Base-by-base conservation (phyloP, 2,797 vertebrate genomes). In the Anabacerthia variegaticeps region DNA sequence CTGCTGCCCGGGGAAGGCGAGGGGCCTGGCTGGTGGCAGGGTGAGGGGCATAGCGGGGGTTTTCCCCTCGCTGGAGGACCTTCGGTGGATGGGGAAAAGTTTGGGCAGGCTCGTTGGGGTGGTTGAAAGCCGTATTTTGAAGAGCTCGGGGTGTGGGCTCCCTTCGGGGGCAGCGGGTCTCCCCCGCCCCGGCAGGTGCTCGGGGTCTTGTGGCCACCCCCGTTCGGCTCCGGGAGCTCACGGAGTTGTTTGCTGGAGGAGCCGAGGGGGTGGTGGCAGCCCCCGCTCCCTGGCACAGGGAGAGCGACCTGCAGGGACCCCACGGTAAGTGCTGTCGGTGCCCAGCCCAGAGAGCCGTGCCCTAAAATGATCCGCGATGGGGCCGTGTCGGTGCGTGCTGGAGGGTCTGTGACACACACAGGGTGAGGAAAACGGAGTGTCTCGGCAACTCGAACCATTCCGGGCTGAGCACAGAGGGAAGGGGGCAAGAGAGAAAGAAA, bases 101-200 rank as follows among this genome's bases (percentile, higher is more conserved):
- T 97, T 78, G 71, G 72, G 80, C 59, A n/a, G 55, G 73, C 69
- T 85, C 13, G 23, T 34, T 51, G 49, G 62, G 69, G 76, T 39
- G 17, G 81, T 68, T 52, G 43, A 36, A 43, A 66, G 56, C 56
- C 21, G 46, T 36, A 2, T n/a, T 43, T 34, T 16, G 75, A 26
- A 48, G 62, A 67, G 81, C 46, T 68, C 17, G 1, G 80, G 37
- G 7, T 54, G 37, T 49, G 26, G 3, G 58, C 84, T 82, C 48
- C 65, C 28, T 65, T 41, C 54, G 1, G 10, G 63, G 6, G 59
- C 26, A 75, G 73, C 14, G 3, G 55, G 24, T 62, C 44, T 24
- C 32, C 74, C 71, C 85, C 86, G 62, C 65, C 93, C 75, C 26
- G 17, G 81, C 86, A 83, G 91, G 86, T 93, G 92, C 79, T 71